A percentile compares a stretch with the other conserved stretches of the same genome.
These are phyloP conservation scores for Magallana angulata DNA, from an alignment of 1,140 invertebrate genomes.

Conservation along the genomic window DNA sequence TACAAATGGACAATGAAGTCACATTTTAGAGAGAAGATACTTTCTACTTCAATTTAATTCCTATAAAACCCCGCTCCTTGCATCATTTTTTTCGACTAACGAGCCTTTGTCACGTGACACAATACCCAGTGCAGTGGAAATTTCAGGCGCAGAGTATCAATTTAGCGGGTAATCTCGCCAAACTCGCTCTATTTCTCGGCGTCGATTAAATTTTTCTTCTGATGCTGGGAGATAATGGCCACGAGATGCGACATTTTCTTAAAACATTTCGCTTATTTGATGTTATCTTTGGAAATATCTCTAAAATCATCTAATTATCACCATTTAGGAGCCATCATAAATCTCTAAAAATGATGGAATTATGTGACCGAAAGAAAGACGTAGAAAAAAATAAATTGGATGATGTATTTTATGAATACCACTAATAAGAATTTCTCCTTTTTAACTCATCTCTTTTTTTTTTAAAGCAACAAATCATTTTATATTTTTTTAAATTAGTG, in stretches of 20 bases:
- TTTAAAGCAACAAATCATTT: no score
- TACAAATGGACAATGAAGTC: constrained; percentile 31
- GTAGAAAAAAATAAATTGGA: neutral
- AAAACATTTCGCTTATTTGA: constrained; percentile 25
- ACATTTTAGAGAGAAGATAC: constrained; percentile 24
- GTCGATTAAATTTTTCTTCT: constrained; percentile 29
- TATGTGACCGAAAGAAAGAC: constrained; percentile 11
- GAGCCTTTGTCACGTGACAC: constrained; percentile 23
- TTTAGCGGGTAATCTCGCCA: constrained; percentile 35
- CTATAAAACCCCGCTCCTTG: constrained; percentile 31
- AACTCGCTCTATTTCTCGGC: constrained; percentile 23
- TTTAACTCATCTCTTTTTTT: no score
- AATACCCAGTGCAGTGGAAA: constrained; percentile 23
- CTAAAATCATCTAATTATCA: constrained; percentile 35
- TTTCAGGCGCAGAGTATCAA: constrained; percentile 19
- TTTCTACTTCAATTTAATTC: constrained; percentile 30
- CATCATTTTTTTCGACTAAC: constrained; percentile 25
- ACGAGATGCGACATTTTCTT: constrained; percentile 35
- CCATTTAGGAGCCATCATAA: constrained; percentile 22
- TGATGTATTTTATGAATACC: neutral
- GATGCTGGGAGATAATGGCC: constrained; percentile 11
- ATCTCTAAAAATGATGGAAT: constrained; percentile 15
- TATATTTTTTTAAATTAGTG: no score
- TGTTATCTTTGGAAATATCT: constrained; percentile 34
- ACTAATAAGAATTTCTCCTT: neutral